Evolutionary conservation across 2,797 vertebrate genomes (phyloP), one percentile per base, ranked within the genome.

Genomic region (Todus mexicanus): DNA sequence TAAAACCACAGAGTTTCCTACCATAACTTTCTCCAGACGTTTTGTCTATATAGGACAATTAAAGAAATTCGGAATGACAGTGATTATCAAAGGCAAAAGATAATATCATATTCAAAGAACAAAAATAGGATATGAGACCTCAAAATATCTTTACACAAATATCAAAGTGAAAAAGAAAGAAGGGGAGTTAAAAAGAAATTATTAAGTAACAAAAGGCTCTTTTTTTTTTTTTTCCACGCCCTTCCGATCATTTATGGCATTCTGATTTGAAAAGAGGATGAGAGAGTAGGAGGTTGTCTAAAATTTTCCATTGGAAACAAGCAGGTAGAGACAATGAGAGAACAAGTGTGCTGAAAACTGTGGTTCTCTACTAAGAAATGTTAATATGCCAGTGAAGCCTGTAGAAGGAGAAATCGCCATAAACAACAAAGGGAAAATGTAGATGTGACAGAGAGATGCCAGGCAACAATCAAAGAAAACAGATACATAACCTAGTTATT

Each of bases 131-230:
- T 73, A 60, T 65, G 45, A 92, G 79, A 70, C 35, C 82, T 87
- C 84, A 95, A 95, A 91, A 94, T 73, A 95, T 82, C 93, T 96
- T 95, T 92, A 95, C 56, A 87, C 56, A 95, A 96, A 95, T 95
- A 85, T 82, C 84, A 93, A 95, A 95, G 93, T 81, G 78, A 90
- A 90, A 91, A 95, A 90, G 84, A 92, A 90, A 76, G 89, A 57
- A 94, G 82, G 15, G 66, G 81, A 96, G 53, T 91, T 82, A 73
- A 92, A 96, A 96, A 92, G 95, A 96, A 94, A 90, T 94, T 70
- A 89, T 68, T 73, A 54, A 94, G 89, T 91, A 85, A 86, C 84
- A 96, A 94, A 95, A 85, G 72, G 68, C 53, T 88, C 53, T 88
- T 94, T 94, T 96, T 93, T 96, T 84, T 88, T 94, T 94, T 95